phyloP scores from a whole-genome alignment of 2,888 invertebrate genomes.

The Calliphora vomitoria region DNA sequence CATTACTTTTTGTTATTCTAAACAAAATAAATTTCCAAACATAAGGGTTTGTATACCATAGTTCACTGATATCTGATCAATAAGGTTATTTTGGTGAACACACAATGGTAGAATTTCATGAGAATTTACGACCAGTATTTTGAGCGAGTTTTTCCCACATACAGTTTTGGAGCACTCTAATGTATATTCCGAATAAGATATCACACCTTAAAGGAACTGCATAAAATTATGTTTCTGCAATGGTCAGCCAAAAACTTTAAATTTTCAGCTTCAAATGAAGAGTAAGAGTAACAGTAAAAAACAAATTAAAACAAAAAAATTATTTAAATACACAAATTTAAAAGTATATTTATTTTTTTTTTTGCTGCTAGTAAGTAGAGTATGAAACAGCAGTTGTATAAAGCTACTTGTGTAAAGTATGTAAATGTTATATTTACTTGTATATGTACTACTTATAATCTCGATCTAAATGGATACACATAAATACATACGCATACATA shows the following conservation, averaged over 20 bases:
- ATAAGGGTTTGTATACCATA: too few species aligned
- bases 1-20: too few species aligned
- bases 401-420: not conserved
- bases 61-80: too few species aligned
- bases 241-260: slow-evolving; percentile 10
- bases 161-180: too few species aligned
- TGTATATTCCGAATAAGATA: not conserved
- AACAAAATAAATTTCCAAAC: too few species aligned
- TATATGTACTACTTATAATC: not conserved
- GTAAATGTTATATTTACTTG: slow-evolving; percentile 22
- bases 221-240: slow-evolving; percentile 11
- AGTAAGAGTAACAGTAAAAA: not conserved
- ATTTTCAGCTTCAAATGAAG: not conserved
- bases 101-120: too few species aligned
- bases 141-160: too few species aligned
- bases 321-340: not conserved
- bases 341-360: too few species aligned
- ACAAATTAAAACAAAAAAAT: too few species aligned
- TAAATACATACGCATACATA: not conserved
- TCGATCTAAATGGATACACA: not conserved
- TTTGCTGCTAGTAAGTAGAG: not conserved
- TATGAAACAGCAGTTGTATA: not conserved
- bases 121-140: too few species aligned
- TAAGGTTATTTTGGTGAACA: too few species aligned
- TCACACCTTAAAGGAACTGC: not conserved